These are phyloP conservation scores for Limosa lapponica DNA, from an alignment of 2,797 vertebrate species.

Conservation along the genomic window DNA sequence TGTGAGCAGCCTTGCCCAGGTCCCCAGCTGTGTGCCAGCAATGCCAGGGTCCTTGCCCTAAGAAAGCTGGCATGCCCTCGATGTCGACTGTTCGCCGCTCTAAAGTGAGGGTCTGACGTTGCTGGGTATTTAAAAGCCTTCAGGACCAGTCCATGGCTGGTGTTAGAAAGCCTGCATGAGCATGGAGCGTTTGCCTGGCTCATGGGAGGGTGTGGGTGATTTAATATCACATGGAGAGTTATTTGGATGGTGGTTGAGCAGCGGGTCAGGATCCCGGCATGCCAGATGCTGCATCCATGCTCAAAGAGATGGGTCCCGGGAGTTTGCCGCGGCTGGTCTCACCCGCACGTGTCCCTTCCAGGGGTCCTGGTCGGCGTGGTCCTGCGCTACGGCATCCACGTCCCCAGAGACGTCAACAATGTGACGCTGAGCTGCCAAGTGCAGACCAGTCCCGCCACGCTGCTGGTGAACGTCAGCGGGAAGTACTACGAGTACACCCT, in stretches of 20 bases:
- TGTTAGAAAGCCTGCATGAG: neutral
- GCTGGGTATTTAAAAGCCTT: neutral
- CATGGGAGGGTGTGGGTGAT: accelerated
- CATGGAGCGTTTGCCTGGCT: accelerated
- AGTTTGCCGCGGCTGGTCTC: neutral
- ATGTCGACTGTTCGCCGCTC: neutral
- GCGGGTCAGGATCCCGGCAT: neutral
- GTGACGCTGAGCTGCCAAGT: slow-evolving; percentile 89
- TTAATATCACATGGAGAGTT: accelerated
- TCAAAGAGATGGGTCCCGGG: accelerated
- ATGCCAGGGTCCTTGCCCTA: neutral
- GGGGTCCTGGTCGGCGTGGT: slow-evolving; percentile 93
- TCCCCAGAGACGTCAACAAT: slow-evolving; percentile 89
- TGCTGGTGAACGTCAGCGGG: slow-evolving; percentile 93
- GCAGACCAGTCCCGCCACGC: slow-evolving; percentile 89
- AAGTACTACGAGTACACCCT: slow-evolving; percentile 96
- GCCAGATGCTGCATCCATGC: neutral
- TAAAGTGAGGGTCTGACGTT: neutral
- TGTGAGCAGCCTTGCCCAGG: neutral
- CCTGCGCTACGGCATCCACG: slow-evolving; percentile 92
- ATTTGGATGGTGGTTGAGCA: neutral
- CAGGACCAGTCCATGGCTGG: neutral
- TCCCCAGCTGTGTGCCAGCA: neutral
- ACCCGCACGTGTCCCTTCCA: slow-evolving; percentile 48
- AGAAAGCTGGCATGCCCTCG: accelerated